A percentile compares a stretch with the other conserved stretches of the same genome.
Conservation (phyloP, 1,140 invertebrate genomes). For the Spodoptera frugiperda region DNA sequence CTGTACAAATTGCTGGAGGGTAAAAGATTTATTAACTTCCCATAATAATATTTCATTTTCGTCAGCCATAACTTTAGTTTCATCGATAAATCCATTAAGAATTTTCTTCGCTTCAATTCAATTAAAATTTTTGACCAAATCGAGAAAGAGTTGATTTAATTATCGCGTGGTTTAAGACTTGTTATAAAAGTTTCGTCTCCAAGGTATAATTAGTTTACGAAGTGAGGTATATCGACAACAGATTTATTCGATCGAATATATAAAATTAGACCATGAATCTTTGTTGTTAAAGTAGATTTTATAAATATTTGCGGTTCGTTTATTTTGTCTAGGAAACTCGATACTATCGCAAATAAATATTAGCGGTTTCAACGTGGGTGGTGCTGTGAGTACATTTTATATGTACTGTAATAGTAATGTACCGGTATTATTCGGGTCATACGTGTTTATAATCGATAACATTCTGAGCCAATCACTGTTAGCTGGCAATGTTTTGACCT, state of each 20-base stretch:
- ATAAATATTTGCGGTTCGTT: constrained; percentile 1
- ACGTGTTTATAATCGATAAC: background rate
- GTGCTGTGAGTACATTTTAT: constrained; percentile 11
- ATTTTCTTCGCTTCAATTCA: background rate
- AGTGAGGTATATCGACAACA: background rate
- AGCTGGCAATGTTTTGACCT: background rate
- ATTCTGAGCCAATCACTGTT: background rate
- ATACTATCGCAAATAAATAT: constrained; percentile 32
- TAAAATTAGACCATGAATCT: constrained; percentile 1
- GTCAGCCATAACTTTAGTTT: constrained; percentile 33
- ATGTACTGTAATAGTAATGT: background rate
- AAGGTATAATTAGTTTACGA: background rate
- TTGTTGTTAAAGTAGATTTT: constrained; percentile 19
- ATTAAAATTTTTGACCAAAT: background rate
- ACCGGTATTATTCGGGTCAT: constrained; percentile 5
- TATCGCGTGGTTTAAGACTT: constrained; percentile 19
- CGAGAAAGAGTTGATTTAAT: constrained; percentile 7
- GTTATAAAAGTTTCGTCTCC: constrained; percentile 18
- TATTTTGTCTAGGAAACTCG: constrained; percentile 16
- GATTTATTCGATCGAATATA: constrained; percentile 22
- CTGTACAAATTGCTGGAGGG: constrained; percentile 47
- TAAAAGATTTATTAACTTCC: constrained; percentile 25
- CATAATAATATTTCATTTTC: constrained; percentile 32
- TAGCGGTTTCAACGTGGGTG: constrained; percentile 12
- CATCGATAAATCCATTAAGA: constrained; percentile 28